Conservation (phyloP, 2,888 invertebrate species). For the Luperina testacea region DNA sequence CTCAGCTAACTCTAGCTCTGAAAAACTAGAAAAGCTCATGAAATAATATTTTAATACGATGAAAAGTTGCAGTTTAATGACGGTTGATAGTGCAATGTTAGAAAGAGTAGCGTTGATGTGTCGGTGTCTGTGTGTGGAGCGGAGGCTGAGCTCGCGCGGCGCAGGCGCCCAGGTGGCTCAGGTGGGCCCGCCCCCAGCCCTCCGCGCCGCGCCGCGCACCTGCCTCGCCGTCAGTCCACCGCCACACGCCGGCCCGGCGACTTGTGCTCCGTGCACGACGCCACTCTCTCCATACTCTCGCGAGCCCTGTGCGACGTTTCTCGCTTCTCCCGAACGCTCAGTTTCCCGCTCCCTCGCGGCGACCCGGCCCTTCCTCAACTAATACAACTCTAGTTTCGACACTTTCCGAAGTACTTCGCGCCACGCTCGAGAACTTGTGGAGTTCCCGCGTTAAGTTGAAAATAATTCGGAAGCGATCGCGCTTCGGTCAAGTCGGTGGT, state of each 20-base stretch:
- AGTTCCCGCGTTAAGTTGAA: constrained; percentile 79
- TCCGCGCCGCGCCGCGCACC: constrained; percentile 86
- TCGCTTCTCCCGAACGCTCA: constrained; percentile 87
- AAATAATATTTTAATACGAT: constrained; percentile 58
- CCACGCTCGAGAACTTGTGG: constrained; percentile 74
- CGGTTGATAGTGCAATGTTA: constrained; percentile 61
- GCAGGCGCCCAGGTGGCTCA: constrained; percentile 90
- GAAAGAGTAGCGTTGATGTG: constrained; percentile 54
- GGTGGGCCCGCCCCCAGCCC: constrained; percentile 89
- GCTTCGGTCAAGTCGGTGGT: constrained; percentile 69
- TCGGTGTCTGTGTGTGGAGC: constrained; percentile 62
- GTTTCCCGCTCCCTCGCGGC: constrained; percentile 86
- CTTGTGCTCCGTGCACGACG: constrained; percentile 89
- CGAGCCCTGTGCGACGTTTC: constrained; percentile 88
- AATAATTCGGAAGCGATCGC: constrained; percentile 64
- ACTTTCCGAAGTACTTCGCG: constrained; percentile 73
- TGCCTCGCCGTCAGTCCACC: constrained; percentile 85
- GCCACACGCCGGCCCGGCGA: constrained; percentile 87
- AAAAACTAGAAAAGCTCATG: constrained; percentile 54
- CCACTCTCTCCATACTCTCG: constrained; percentile 89
- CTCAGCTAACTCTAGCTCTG: not conserved
- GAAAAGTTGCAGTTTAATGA: constrained; percentile 64
- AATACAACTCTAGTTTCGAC: constrained; percentile 74
- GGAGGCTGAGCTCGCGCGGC: constrained; percentile 77
- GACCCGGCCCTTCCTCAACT: constrained; percentile 76